Percentiles rank a stretch among this genome's conserved stretches.
Evolutionary conservation across 2,888 invertebrate genomes (phyloP).

Genomic region (Ganaspis brasiliensis): DNA sequence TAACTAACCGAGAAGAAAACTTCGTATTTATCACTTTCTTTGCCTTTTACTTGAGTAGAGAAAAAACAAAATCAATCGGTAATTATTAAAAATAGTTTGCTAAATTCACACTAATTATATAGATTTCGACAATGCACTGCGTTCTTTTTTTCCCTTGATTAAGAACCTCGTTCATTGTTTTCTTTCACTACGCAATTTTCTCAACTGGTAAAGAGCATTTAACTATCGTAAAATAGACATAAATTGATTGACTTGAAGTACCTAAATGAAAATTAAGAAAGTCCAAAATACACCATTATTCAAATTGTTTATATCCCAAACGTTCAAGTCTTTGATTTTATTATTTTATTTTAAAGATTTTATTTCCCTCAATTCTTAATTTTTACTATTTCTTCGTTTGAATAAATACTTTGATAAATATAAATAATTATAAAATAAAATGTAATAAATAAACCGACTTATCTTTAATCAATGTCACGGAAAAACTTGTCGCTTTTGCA

Average conservation of each 20-base stretch:
- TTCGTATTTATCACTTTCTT: constrained; percentile 40
- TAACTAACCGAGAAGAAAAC: constrained; percentile 40
- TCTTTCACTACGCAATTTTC: constrained; percentile 26
- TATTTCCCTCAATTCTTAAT: too few relatives aligned
- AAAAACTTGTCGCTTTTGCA: too few relatives aligned
- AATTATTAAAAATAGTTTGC: constrained; percentile 11
- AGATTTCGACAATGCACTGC: background rate
- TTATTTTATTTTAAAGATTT: too few relatives aligned
- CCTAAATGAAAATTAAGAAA: background rate
- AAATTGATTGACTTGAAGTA: background rate
- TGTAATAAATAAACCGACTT: too few relatives aligned
- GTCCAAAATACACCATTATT: background rate
- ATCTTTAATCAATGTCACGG: too few relatives aligned
- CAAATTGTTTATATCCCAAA: background rate
- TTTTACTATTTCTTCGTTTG: too few relatives aligned
- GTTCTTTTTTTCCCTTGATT: constrained; percentile 11
- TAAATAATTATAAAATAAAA: too few relatives aligned
- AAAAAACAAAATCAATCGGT: constrained; percentile 41
- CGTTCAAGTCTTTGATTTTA: background rate
- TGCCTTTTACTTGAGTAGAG: constrained; percentile 47
- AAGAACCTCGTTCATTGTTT: constrained; percentile 2
- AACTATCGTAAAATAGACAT: background rate
- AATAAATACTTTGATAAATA: too few relatives aligned
- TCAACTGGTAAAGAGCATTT: background rate
- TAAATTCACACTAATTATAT: constrained; percentile 6